phyloP scores from a whole-genome alignment of 2,113 vertebrate genomes.

The Crocuta crocuta region DNA sequence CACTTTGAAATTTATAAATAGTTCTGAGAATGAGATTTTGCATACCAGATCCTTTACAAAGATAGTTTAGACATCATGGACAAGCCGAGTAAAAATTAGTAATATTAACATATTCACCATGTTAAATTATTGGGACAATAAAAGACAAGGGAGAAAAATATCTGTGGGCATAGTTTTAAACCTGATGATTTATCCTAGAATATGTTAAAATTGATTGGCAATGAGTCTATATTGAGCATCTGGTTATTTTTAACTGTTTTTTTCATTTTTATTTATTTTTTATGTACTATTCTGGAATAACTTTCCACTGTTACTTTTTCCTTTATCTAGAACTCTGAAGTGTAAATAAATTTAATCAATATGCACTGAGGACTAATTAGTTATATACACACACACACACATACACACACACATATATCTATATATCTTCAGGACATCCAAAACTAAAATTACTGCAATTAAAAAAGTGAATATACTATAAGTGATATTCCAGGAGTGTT shows the following conservation, averaged over 20 bases:
- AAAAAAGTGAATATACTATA: conserved; percentile 50
- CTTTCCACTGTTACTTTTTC: background rate
- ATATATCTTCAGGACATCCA: conserved; percentile 63
- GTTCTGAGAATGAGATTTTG: background rate
- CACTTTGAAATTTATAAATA: background rate
- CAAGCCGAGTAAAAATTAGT: background rate
- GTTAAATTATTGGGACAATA: conserved; percentile 17
- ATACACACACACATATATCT: too few species aligned
- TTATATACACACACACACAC: background rate
- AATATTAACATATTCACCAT: conserved; percentile 2
- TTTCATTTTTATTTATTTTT: conserved; percentile 21
- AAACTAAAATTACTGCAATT: conserved; percentile 62
- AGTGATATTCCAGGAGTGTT: conserved; percentile 64
- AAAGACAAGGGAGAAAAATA: conserved; percentile 44
- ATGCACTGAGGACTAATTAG: conserved; percentile 71
- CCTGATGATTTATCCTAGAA: background rate
- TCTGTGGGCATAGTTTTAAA: background rate
- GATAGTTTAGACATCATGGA: background rate
- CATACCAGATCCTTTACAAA: background rate
- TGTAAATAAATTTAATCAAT: conserved; percentile 79
- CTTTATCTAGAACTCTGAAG: background rate
- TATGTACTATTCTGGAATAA: background rate
- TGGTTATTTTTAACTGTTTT: conserved; percentile 33
- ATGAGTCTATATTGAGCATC: background rate
- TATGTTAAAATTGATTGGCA: background rate